Conservation (phyloP, 2,888 invertebrate species). For the Heterodera filipjevi region DNA sequence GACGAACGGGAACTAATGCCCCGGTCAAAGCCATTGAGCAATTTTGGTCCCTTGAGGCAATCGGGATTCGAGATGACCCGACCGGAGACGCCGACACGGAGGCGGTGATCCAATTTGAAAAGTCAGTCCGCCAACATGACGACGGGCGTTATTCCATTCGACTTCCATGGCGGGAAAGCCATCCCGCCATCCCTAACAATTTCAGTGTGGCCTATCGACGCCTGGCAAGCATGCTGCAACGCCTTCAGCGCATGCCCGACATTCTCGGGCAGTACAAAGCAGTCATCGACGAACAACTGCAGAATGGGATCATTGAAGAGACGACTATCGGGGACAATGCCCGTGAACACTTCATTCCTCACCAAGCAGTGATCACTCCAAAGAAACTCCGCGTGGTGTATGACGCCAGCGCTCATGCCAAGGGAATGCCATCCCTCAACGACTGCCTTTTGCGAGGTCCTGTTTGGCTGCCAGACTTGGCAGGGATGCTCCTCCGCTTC, state of each 20-base stretch:
- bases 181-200: background rate
- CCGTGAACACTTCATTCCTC: background rate
- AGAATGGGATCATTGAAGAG: conserved; percentile 36
- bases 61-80: conserved; percentile 10
- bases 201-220: background rate
- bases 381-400: conserved; percentile 51
- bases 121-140: background rate
- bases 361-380: conserved; percentile 17
- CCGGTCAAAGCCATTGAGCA: background rate
- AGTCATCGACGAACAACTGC: conserved; percentile 6
- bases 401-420: conserved; percentile 42
- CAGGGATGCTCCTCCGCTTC: conserved; percentile 34
- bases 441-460: conserved; percentile 40
- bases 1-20: background rate
- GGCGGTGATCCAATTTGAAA: background rate
- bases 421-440: conserved; percentile 26
- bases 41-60: background rate
- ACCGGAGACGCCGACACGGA: background rate
- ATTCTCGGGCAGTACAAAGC: conserved; percentile 3
- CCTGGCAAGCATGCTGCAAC: background rate
- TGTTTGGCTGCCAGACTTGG: conserved; percentile 32
- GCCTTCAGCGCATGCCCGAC: background rate
- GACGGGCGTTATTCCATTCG: background rate
- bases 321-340: background rate
- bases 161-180: background rate